Conservation (phyloP, 37 sponge, comb jelly and placozoan species). For the Beroe forskalii region DNA sequence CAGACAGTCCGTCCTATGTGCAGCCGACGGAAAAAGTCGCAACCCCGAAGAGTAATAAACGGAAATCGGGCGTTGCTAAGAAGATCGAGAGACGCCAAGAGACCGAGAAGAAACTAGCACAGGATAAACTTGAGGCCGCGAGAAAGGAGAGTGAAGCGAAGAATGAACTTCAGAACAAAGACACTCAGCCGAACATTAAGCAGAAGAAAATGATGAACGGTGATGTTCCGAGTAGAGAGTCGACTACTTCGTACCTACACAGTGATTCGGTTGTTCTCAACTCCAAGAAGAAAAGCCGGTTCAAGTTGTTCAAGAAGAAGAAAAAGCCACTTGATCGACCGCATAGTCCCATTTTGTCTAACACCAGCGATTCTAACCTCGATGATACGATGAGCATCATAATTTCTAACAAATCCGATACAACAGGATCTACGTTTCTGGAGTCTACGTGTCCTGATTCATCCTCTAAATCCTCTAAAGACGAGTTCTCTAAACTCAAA, state of each 20-base stretch:
- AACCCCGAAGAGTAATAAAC: background rate
- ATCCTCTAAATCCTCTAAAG: background rate
- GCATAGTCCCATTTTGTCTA: background rate
- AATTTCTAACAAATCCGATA: constrained; percentile 12
- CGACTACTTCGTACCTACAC: background rate
- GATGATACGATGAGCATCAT: constrained; percentile 12
- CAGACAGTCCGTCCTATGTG: background rate
- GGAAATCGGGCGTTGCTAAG: constrained; percentile 32
- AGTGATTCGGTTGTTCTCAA: background rate
- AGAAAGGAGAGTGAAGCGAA: background rate
- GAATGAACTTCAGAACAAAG: background rate
- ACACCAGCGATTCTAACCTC: constrained; percentile 4
- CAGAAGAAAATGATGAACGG: background rate
- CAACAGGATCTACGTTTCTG: background rate
- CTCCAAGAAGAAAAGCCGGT: constrained; percentile 20
- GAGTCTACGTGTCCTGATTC: background rate
- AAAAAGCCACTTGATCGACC: background rate
- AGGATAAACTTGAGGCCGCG: background rate
- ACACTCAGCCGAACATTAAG: background rate
- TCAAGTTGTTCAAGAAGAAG: constrained; percentile 38
- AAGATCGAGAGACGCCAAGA: constrained; percentile 6
- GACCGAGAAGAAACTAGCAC: background rate
- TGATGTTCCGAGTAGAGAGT: background rate
- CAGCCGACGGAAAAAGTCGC: background rate
- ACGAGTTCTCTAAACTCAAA: background rate